phyloP scores from a whole-genome alignment of 2,888 invertebrate genomes.

The Ochropacha duplaris region DNA sequence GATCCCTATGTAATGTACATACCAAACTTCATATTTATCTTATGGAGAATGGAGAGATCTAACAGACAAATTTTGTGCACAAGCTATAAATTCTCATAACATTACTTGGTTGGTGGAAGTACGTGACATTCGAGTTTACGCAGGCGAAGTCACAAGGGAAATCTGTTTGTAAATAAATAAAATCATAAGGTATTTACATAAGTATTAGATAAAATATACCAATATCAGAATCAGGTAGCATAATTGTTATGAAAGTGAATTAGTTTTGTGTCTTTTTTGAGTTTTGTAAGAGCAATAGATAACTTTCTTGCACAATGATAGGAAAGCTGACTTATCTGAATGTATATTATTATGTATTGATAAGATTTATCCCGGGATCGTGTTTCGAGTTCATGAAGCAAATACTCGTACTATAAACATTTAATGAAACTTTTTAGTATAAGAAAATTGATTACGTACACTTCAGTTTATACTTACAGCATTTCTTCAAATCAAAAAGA shows the following conservation, averaged over 20 bases:
- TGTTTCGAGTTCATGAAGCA: too few relatives aligned
- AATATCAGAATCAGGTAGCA: neutral
- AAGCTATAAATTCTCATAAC: neutral
- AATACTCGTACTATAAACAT: too few relatives aligned
- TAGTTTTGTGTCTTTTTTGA: neutral
- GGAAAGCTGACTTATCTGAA: too few relatives aligned
- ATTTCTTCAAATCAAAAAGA: too few relatives aligned
- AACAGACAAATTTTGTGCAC: neutral
- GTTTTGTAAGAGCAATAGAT: neutral
- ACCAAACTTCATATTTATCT: neutral
- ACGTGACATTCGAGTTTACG: conserved; percentile 1
- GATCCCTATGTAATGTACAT: neutral
- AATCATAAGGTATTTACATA: neutral
- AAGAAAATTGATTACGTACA: too few relatives aligned
- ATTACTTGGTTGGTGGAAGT: neutral
- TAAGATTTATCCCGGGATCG: too few relatives aligned
- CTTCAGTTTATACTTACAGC: too few relatives aligned
- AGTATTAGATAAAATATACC: neutral
- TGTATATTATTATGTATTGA: too few relatives aligned
- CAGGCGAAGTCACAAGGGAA: neutral
- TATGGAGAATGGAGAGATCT: neutral
- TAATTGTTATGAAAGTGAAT: neutral
- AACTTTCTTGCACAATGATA: neutral
- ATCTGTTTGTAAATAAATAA: neutral
- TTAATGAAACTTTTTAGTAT: too few relatives aligned